Base-by-base conservation (phyloP, 2,888 invertebrate species). In the Drosophila parthenogenetica region DNA sequence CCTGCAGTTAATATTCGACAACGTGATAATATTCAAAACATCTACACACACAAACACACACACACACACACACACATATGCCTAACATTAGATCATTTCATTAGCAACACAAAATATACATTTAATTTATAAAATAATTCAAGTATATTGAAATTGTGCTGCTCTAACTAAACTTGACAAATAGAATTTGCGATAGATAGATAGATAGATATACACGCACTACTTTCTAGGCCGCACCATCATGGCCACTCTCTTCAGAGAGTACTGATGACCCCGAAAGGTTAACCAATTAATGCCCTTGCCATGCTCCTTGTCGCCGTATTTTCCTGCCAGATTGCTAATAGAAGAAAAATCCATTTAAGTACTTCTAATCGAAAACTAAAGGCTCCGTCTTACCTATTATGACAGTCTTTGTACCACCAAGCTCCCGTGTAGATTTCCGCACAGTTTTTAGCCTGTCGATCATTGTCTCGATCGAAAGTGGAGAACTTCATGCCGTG, bases 11-110 rank as follows among this genome's bases (percentile, higher is more conserved):
- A 58, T 49, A 37, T 45, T 35, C 50, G 17, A 14, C n/a, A 40
- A 74, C 29, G 43, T 66, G 60, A 29, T 37, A 32, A 22, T 25
- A 61, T 64, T 43, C n/a, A 45, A 32, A 45, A 57, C 50, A 35
- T 17, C n/a, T 46, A 7, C 16, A 40, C 22, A 14, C 8, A 46
- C 57, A 48, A 32, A 35, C 14, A 25, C 39, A 10, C 16, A 53
- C 5, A 29, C 29, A 29, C 8, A 29, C 8, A 8, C 8, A 2
- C 2, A 29, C 8, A 25, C 7, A 29, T 8, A 40, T 25, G 14
- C 10, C 8, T 2, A 29, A 29, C 8, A 29, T 29, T 29, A 29
- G 29, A 29, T 29, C 29, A 22, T 8, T 2, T 2, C 8, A 29
- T 2, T 8, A 29, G 29, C 29, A 29, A 29, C 7, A 8, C 25